phyloP scores from a whole-genome alignment of 2,888 invertebrate species.

The Melinaea menophilus region DNA sequence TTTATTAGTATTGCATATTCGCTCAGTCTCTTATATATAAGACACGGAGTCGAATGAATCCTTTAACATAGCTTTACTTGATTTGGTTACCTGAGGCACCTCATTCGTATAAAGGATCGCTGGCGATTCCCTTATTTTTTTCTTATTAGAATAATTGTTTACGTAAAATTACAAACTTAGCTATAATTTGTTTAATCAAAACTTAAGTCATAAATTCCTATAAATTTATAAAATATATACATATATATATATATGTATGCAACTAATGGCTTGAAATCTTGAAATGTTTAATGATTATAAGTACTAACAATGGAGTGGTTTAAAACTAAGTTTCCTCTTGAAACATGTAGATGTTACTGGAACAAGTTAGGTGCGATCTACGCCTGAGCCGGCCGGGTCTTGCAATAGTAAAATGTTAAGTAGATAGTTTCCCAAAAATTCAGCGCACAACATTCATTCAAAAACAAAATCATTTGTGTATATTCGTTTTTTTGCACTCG shows the following conservation, averaged over 20 bases:
- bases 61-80: constrained; percentile 64
- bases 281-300: constrained; percentile 45
- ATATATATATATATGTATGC: constrained; percentile 61
- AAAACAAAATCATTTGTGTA: constrained; percentile 37
- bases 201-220: constrained; percentile 52
- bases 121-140: constrained; percentile 73
- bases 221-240: constrained; percentile 46
- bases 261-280: constrained; percentile 73
- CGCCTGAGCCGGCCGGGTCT: constrained; percentile 64
- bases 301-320: constrained; percentile 73
- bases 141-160: constrained; percentile 70
- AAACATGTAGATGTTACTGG: constrained; percentile 46
- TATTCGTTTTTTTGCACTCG: constrained; percentile 38
- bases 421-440: constrained; percentile 47
- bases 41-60: constrained; percentile 55
- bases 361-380: constrained; percentile 41
- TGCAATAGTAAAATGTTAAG: constrained; percentile 60
- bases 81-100: constrained; percentile 69
- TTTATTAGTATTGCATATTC: constrained; percentile 72
- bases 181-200: constrained; percentile 58
- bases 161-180: constrained; percentile 58
- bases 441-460: constrained; percentile 58
- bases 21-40: constrained; percentile 57
- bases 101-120: constrained; percentile 71
- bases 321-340: constrained; percentile 62